Base-by-base conservation (phyloP, 2,888 invertebrate species). In the Pachymerium ferrugineum region DNA sequence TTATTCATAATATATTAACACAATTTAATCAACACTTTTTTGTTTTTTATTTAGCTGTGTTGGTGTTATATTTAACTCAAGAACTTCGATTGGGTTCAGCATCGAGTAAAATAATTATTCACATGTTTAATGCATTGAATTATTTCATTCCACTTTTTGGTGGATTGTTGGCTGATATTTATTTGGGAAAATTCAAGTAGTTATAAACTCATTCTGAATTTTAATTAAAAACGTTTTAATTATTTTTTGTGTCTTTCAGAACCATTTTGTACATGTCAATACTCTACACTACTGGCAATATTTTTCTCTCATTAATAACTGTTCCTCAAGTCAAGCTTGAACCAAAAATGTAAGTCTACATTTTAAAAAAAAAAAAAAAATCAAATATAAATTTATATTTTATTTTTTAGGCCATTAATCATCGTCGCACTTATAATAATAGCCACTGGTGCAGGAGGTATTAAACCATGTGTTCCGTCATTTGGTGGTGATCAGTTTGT, bases 81-180 rank as follows among this genome's bases (percentile, higher is more conserved):
- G 3, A 69, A 10, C 12, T 69, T 3, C 75, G 76, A 1, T 82
- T 84, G 75, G 77, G 75, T 14, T 79, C 80, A 4, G 80, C 82
- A 74, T 76, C 77, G 1, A 81, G 84, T 6, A 85, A 84, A 1
- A 80, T 82, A 2, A 77, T 84, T 5, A 86, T 81, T 78, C 85
- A 86, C 78, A 77, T 79, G 1, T 85, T 85, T 77, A 80, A 80
- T 30, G 82, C 84, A 78, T 74, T 84, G 38, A 83, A 83, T 73
- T 86, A 85, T 79, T 81, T 84, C 76, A 82, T 82, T 12, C 85
- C 86, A 0, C 72, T 86, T 4, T 74, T 86, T 28, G 86, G 86
- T 2, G 85, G 85, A 2, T 80, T 85, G 10, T 76, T 86, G 12
- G 84, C 85, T 1, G 86, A 86, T 79, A 84, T 85, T 35, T 84